Base-by-base conservation (phyloP, 2,888 invertebrate species). In the Drosophila setosimentum region DNA sequence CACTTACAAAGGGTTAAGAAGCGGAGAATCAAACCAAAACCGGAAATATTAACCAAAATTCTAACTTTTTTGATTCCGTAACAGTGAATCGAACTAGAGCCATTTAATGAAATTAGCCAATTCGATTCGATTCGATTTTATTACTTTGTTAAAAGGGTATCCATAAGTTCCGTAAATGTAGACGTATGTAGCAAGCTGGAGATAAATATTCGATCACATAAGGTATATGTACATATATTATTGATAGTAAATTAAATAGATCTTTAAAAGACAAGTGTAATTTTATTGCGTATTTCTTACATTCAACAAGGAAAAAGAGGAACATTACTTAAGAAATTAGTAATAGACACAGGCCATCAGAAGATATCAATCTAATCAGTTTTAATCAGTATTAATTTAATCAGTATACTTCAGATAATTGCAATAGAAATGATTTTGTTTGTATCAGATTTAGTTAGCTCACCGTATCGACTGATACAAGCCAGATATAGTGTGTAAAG, bases 371-470 rank as follows among this genome's bases (percentile, higher is more conserved):
- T 70, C n/a, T 62, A 35, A 69, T 48, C 55, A 42, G 29, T 24
- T n/a, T 29, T 27, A 35, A n/a, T n/a, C n/a, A n/a, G n/a, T 74
- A 58, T 49, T 16, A 42, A 32, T 70, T n/a, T 62, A 35, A 69
- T 48, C 55, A 42, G 29, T 24, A 24, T 29, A 61, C 53, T 63
- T n/a, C 8, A 16, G 18, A 45, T 61, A 27, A 45, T 16, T 42
- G 32, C 27, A 18, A 7, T 13, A 21, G 32, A 7, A 16, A 24
- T 32, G 58, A 40, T 58, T 54, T 72, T 76, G 68, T 3, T 11
- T 78, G 77, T 16, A 57, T 59, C 51, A 61, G 77, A 78, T 78
- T 66, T 27, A 33, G 40, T 58, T 61, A 60, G 74, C 70, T 64
- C 54, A 40, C 32, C 69, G 69, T 62, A 77, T 76, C 64, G 48